Evolutionary conservation across 2,888 invertebrate species (phyloP).

Genomic region (Agrenia bidenticulata): DNA sequence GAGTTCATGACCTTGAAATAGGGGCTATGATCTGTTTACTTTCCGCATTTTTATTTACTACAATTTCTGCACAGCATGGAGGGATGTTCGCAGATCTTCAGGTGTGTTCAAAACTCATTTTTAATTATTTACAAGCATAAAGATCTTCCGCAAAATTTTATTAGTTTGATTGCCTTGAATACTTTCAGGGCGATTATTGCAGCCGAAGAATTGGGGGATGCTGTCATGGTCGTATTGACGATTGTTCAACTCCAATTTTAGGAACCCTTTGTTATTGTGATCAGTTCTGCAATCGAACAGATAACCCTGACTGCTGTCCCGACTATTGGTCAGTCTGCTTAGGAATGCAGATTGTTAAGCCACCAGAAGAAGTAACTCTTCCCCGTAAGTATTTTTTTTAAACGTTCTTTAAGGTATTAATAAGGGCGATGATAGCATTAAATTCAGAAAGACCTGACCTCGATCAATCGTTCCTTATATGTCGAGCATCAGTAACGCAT

Average conservation of each 20-base stretch:
- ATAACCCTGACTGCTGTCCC: constrained; percentile 84
- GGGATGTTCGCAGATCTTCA: constrained; percentile 39
- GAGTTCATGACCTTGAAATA: neutral
- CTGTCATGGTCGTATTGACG: constrained; percentile 74
- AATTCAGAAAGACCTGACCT: no score
- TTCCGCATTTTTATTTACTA: constrained; percentile 25
- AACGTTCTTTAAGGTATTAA: no score
- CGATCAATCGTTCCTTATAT: no score
- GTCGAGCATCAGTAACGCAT: no score
- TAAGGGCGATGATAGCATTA: no score
- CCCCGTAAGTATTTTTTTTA: no score
- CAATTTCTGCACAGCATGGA: constrained; percentile 35
- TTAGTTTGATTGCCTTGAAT: neutral
- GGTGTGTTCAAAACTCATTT: constrained; percentile 18
- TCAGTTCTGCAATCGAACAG: constrained; percentile 78
- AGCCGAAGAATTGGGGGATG: constrained; percentile 60
- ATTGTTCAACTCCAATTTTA: constrained; percentile 77
- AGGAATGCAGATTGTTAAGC: constrained; percentile 56
- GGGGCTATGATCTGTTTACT: constrained; percentile 20
- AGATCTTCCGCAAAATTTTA: neutral
- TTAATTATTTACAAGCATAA: neutral
- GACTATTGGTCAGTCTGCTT: constrained; percentile 78
- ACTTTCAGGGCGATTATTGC: constrained; percentile 48
- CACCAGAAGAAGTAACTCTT: constrained; percentile 30
- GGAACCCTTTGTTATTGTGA: constrained; percentile 93